Base-by-base conservation (phyloP, 2,888 invertebrate species). In the Tetheella fluctuosa region DNA sequence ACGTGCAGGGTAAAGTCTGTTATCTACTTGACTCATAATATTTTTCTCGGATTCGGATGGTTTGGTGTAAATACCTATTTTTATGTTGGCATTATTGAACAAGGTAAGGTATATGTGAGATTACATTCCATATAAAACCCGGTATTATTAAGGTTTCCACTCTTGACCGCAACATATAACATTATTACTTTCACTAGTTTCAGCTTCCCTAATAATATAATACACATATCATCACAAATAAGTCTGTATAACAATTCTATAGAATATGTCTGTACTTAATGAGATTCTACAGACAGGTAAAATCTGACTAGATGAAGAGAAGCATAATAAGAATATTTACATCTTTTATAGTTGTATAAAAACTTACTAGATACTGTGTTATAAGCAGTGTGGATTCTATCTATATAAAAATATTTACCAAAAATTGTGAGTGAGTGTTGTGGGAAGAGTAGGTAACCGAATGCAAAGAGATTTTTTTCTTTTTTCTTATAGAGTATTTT, bases 1-100 rank as follows among this genome's bases (percentile, higher is more conserved):
- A 90, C 91, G 91, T 90, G 91, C 87, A 85, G 81, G 74, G 76
- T 80, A 77, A 79, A 74, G 73, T 76, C 69, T 83, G 79, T 83
- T 86, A 86, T 89, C 84, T 77, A 54, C 57, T 48, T 70, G 64
- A 84, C 82, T 86, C 87, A 86, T 89, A 88, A 87, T 87, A 87
- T 88, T 86, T 80, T 85, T 34, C 81, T 84, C 76, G 74, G 78
- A 84, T 77, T 82, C 77, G 79, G 73, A 78, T 74, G 86, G 86
- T 87, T 88, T 86, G 79, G 79, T 76, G 73, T 75, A 76, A 81
- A 82, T 85, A 57, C 74, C 83, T 81, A 77, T 77, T 80, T 85
- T 85, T 80, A 81, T 79, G 75, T 70, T 77, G 74, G 79, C 80
- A 78, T 81, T 78, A 81, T 77, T 71, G 70, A 74, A 73, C 68